Conservation (phyloP, 2,888 invertebrate species). For the Eupithecia centaureata region DNA sequence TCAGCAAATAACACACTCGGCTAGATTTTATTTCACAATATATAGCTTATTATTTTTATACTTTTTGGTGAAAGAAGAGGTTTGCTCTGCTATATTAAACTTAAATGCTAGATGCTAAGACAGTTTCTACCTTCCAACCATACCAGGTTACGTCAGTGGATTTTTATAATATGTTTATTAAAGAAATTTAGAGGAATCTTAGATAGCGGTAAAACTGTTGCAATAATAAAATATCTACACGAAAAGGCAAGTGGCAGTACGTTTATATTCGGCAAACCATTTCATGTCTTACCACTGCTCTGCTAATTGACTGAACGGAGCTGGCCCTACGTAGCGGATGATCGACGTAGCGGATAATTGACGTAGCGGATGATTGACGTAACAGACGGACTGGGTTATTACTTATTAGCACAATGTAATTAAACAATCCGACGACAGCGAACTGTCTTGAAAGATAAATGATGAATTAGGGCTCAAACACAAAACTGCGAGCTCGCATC, state of each 20-base stretch:
- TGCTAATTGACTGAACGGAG: not conserved
- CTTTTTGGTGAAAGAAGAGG: not conserved
- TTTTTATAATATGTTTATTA: not conserved
- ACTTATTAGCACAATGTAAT: constrained; percentile 17
- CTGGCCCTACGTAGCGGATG: not conserved
- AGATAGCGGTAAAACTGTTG: not conserved
- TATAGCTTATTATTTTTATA: too few species aligned
- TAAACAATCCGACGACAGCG: constrained; percentile 11
- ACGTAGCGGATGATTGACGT: constrained; percentile 17
- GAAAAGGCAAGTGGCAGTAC: not conserved
- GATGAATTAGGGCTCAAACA: too few species aligned
- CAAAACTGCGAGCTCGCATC: too few species aligned
- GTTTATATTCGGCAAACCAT: not conserved
- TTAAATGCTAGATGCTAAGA: not conserved
- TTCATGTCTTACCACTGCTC: not conserved
- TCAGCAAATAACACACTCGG: not conserved
- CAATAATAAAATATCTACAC: not conserved
- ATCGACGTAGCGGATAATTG: not conserved
- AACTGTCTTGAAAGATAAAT: constrained; percentile 3
- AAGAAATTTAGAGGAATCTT: not conserved
- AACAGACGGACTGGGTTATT: constrained; percentile 10
- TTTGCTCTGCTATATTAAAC: not conserved
- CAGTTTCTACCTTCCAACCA: not conserved
- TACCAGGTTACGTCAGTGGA: not conserved
- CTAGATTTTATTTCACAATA: not conserved